Conservation (phyloP, 2,888 invertebrate species). For the Plagodis pulveraria region DNA sequence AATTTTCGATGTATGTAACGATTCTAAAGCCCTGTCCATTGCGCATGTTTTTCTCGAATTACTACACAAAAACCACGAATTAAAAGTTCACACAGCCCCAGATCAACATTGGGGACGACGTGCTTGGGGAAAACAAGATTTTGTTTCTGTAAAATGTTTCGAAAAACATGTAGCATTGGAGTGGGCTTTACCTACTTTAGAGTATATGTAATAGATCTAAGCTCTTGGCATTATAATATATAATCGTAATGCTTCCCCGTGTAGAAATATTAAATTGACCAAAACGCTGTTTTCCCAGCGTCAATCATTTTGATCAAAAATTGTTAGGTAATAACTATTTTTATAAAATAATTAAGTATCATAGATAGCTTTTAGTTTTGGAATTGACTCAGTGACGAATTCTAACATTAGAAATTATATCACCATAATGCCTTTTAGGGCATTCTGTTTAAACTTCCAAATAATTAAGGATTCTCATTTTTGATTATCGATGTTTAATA, state of each 20-base stretch:
- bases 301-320: no score
- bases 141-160: no score
- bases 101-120: no score
- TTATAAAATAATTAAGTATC: background rate
- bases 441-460: slow-evolving; percentile 11
- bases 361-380: background rate
- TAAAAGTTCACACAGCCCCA: no score
- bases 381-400: background rate
- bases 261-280: slow-evolving; percentile 1
- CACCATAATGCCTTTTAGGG: slow-evolving; percentile 19
- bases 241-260: background rate
- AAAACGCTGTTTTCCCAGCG: background rate
- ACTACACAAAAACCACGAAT: no score
- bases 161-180: no score
- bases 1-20: no score
- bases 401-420: background rate
- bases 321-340: background rate
- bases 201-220: background rate
- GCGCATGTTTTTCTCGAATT: no score
- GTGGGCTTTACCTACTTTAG: no score
- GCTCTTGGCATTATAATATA: background rate
- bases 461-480: slow-evolving; percentile 11
- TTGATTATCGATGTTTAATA: background rate
- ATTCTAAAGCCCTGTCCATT: no score
- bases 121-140: no score